These are phyloP conservation scores for Athene cunicularia DNA, from an alignment of 2,113 vertebrate species.

Conservation along the genomic window DNA sequence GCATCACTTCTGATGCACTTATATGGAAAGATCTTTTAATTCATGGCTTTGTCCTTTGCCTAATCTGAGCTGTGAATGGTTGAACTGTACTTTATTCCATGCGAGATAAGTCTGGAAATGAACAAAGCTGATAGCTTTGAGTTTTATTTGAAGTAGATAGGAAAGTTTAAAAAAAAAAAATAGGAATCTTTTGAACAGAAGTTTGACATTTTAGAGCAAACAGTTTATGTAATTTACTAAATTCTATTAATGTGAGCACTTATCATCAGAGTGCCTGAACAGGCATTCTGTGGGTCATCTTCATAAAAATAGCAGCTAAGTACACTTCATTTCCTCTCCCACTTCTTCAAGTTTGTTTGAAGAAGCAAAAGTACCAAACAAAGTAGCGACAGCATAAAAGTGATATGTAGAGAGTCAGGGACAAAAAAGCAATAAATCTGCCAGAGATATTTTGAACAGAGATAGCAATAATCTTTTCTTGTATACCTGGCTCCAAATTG, in stretches of 20 bases:
- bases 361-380: constrained; percentile 8
- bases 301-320: constrained; percentile 12
- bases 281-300: constrained; percentile 14
- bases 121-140: constrained; percentile 3
- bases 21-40: neutral
- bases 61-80: neutral
- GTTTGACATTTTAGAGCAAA: constrained; percentile 23
- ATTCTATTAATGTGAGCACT: constrained; percentile 19
- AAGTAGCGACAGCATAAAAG: constrained; percentile 28
- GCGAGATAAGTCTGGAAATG: neutral
- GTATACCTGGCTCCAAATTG: constrained; percentile 29
- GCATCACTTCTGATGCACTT: neutral
- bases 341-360: constrained; percentile 8
- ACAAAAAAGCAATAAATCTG: constrained; percentile 60
- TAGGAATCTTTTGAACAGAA: neutral
- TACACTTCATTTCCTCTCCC: neutral
- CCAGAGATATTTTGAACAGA: constrained; percentile 37
- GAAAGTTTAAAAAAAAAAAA: neutral
- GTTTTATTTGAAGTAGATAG: constrained; percentile 31
- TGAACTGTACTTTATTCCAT: neutral
- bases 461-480: constrained; percentile 60
- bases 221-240: constrained; percentile 29
- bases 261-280: neutral
- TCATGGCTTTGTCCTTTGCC: constrained; percentile 22
- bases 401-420: constrained; percentile 37